Base-by-base conservation (phyloP, 2,113 vertebrate genomes). In the Bothrops jararaca region DNA sequence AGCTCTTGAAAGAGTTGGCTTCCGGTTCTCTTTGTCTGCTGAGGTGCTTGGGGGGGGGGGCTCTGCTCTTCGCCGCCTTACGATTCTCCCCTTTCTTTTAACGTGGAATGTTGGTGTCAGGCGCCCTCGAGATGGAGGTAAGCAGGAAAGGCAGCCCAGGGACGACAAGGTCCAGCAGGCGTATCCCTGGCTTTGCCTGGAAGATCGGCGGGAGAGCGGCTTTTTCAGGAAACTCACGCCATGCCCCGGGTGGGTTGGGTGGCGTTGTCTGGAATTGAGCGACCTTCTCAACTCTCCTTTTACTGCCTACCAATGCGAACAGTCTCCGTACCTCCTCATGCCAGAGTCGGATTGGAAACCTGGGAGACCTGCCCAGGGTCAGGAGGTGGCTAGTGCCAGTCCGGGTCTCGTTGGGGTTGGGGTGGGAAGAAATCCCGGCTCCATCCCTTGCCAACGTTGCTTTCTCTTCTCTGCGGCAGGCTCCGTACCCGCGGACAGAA, bases 401-500 rank as follows among this genome's bases (percentile, higher is more conserved):
- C 29, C 2, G 13, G 13, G 29, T 15, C 64, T 18, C 12, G 1
- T 18, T 18, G 24, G 12, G 89, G 39, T 5, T 1, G 2, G 7
- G 56, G 22, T 24, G 5, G 39, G 1, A 50, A 11, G 85, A 29
- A 48, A 24, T 23, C 22, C 9, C 24, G 24, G 24, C 58, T 10
- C 58, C 58, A 2, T 60, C 58, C 24, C 24, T 60, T 60, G n/a
- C 22, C 88, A 69, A 92, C 3, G 39, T 57, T 90, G 58, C 3
- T 80, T 88, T 93, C 95, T 92, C 93, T 89, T 2, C 96, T 96
- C 93, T 94, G 94, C 94, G 95, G 94, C 96, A 99, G 99, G 98
- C 98, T 97, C 98, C 98, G 60, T 99, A 99, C 96, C 98, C 98
- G 98, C 97, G 99, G 98, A 97, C 99, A 99, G 98, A 99, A 99